Conservation (phyloP, 2,113 vertebrate species). For the Aegotheles bennettii region DNA sequence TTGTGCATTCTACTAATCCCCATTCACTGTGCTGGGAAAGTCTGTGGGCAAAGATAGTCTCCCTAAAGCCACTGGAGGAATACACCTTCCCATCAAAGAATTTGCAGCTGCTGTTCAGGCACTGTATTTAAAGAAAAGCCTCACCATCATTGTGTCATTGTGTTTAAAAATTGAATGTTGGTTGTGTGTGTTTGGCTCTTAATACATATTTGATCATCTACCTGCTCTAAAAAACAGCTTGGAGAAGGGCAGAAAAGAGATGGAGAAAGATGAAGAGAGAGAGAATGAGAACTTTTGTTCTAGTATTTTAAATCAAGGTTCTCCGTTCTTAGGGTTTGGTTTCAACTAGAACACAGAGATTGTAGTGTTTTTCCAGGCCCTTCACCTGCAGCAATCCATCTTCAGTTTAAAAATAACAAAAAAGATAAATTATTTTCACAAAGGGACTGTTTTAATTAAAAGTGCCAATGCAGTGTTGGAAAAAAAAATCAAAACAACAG, state of each 20-base stretch:
- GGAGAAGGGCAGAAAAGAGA: not conserved
- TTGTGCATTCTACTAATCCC: constrained; percentile 25
- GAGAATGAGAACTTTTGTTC: not conserved
- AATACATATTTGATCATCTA: not conserved
- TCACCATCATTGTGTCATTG: not conserved
- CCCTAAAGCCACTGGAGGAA: constrained; percentile 27
- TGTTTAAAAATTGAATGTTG: not conserved
- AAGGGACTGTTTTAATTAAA: constrained; percentile 56
- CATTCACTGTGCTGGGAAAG: constrained; percentile 11
- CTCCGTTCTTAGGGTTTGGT: not conserved
- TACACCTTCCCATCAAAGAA: constrained; percentile 24
- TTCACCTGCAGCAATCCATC: constrained; percentile 61
- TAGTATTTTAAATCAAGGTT: too few relatives aligned
- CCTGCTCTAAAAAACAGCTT: not conserved
- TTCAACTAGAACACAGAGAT: not conserved
- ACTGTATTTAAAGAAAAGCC: not conserved
- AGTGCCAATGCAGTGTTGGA: constrained; percentile 60
- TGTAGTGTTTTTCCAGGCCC: constrained; percentile 48
- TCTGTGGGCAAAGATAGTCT: constrained; percentile 29
- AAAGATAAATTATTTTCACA: constrained; percentile 63
- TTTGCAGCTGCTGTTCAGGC: not conserved
- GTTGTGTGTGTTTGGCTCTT: not conserved
- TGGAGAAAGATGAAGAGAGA: not conserved
- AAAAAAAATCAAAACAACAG: constrained; percentile 48
- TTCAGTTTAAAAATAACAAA: constrained; percentile 56